Evolutionary conservation across 1,140 invertebrate genomes (phyloP).

Genomic region (Triops longicaudatus): DNA sequence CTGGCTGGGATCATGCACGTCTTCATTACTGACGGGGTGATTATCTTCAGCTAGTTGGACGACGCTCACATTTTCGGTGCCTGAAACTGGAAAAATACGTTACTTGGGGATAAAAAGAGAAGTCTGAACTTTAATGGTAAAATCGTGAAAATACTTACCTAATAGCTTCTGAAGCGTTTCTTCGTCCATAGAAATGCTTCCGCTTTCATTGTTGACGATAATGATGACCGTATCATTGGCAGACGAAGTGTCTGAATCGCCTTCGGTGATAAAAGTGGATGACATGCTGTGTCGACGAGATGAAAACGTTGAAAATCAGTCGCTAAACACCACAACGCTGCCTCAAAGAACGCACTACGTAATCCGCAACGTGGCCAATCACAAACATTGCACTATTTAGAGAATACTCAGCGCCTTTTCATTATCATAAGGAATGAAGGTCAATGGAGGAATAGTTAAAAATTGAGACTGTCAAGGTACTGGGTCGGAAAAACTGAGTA

Average conservation of each 20-base stretch:
- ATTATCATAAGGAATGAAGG: background rate
- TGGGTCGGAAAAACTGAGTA: background rate
- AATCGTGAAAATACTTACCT: slow-evolving; percentile 42
- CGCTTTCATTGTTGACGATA: slow-evolving; percentile 59
- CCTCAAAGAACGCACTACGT: background rate
- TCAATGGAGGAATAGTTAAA: background rate
- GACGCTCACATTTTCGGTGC: slow-evolving; percentile 5
- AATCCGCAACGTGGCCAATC: background rate
- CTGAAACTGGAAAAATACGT: slow-evolving; percentile 15
- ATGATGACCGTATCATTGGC: slow-evolving; percentile 52
- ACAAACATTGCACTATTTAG: background rate
- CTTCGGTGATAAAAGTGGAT: slow-evolving; percentile 19
- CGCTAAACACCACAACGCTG: background rate
- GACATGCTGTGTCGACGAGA: slow-evolving; percentile 18
- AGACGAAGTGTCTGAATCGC: slow-evolving; percentile 14
- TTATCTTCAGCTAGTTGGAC: background rate
- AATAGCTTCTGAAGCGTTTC: slow-evolving; percentile 58
- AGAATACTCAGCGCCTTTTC: background rate
- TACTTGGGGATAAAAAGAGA: background rate
- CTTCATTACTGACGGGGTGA: slow-evolving; percentile 34
- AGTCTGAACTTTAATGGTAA: background rate
- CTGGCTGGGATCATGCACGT: slow-evolving; percentile 28
- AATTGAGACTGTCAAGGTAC: background rate
- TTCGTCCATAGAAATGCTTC: slow-evolving; percentile 57
- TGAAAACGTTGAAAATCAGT: background rate